Base-by-base conservation (phyloP, 1,140 invertebrate species). In the Pygmarrhopalites habei region DNA sequence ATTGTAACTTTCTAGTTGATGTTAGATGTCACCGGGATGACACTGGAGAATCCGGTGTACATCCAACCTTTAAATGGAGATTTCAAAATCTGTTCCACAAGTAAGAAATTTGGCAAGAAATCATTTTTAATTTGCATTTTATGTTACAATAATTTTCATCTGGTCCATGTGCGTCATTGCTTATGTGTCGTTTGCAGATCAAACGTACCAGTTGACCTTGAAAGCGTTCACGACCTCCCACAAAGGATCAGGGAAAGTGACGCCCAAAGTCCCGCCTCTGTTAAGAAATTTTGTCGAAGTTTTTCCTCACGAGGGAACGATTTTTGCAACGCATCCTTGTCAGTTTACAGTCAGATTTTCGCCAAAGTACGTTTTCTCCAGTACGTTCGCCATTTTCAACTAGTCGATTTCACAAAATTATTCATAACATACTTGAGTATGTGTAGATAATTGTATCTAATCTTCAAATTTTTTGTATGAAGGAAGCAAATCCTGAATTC, bases 41-140 rank as follows among this genome's bases (percentile, higher is more conserved):
- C 23, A 23, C 41, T 58, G 39, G 55, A 64, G 5, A 64, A 58
- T 47, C 62, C 62, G 21, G 25, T 64, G 4, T 2, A 21, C 5
- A 26, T 56, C 15, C 17, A 57, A 17, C 62, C 62, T 10, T 7
- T 30, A 1, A 64, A 58, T 52, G 17, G 4, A n/a, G 52, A 64
- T 28, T 58, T 64, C 14, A 64, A 64, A 52, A 64, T 64, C 19
- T 64, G 62, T 25, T 14, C 47, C 15, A 29, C 57, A 23, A 57
- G 60, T 62, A 44, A 62, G 59, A 21, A 49, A 46, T n/a, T n/a
- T n/a, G n/a, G n/a, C n/a, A n/a, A n/a, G n/a, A n/a, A n/a, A 12
- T 58, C 17, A 25, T 46, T 59, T 12, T 25, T n/a, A 41, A 41
- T 41, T 41, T 41, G n/a, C 10, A 41, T 41, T 41, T n/a, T 41